A percentile compares a stretch with the other conserved stretches of the same genome.
phyloP scores from a whole-genome alignment of 2,888 invertebrate genomes.

The Drosophila melanosoma region DNA sequence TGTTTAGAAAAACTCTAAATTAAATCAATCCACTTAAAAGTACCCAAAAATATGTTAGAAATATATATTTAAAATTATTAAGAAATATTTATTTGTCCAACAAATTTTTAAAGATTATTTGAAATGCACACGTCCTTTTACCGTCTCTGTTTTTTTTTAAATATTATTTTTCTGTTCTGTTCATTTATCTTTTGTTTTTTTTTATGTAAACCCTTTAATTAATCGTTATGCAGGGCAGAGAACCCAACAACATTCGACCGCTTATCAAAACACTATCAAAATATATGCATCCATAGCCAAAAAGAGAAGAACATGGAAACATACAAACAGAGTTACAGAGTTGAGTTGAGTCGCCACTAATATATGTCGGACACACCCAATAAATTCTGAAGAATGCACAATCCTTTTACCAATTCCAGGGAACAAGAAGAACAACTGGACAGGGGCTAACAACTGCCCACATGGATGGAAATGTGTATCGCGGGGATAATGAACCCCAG shows the following conservation, averaged over 20 bases:
- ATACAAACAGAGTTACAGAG: constrained; percentile 6
- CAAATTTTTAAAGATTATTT: neutral
- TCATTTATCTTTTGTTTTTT: neutral
- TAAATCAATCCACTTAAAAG: neutral
- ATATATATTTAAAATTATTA: neutral
- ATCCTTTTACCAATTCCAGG: constrained; percentile 67
- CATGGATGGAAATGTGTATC: constrained; percentile 28
- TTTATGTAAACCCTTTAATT: constrained; percentile 54
- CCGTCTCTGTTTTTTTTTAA: neutral
- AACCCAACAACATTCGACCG: constrained; percentile 44
- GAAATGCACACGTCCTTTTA: neutral
- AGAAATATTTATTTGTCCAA: neutral
- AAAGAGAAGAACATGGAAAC: constrained; percentile 1
- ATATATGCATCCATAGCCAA: constrained; percentile 40
- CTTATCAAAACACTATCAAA: constrained; percentile 74
- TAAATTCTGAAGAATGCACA: constrained; percentile 75
- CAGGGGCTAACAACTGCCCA: constrained; percentile 53
- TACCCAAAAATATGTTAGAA: neutral
- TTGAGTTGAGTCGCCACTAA: constrained; percentile 51
- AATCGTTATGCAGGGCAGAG: constrained; percentile 39
- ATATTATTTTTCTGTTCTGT: neutral
- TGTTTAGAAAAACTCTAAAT: neutral
- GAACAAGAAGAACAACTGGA: constrained; percentile 23
- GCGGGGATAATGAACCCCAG: constrained; percentile 75
- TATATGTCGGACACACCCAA: constrained; percentile 76